A percentile compares a stretch with the other conserved stretches of the same genome.
Conservation (phyloP, 2,888 invertebrate species). For the Hyposoter didymator region DNA sequence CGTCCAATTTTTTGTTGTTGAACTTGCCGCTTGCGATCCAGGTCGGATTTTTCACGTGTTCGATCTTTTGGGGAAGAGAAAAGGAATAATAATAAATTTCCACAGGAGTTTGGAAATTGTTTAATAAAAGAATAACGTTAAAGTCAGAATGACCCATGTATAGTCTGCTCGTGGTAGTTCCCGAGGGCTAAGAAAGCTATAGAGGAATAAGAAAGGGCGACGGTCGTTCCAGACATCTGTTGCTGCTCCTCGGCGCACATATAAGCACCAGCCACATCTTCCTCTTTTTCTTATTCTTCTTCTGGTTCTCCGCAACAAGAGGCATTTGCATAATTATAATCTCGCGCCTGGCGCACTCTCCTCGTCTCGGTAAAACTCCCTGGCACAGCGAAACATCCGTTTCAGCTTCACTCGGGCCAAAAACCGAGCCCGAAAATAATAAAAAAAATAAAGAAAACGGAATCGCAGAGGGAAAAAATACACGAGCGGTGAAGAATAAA, state of each 20-base stretch:
- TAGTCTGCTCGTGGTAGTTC: slow-evolving; percentile 55
- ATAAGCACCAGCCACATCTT: slow-evolving; percentile 70
- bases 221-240: slow-evolving; percentile 83
- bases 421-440: slow-evolving; percentile 41
- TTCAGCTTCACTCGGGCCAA: slow-evolving; percentile 52
- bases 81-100: background rate
- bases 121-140: slow-evolving; percentile 2
- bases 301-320: slow-evolving; percentile 76
- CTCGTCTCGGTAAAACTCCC: slow-evolving; percentile 74
- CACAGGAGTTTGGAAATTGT: background rate
- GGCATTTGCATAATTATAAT: slow-evolving; percentile 84
- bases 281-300: slow-evolving; percentile 56
- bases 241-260: slow-evolving; percentile 74
- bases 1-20: background rate
- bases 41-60: background rate
- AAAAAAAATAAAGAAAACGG: slow-evolving; percentile 8
- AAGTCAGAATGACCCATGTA: slow-evolving; percentile 32
- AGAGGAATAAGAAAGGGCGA: slow-evolving; percentile 53
- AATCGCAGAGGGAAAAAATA: slow-evolving; percentile 47
- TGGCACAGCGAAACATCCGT: slow-evolving; percentile 65
- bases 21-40: background rate
- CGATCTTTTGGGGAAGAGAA: too few relatives aligned
- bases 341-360: slow-evolving; percentile 72
- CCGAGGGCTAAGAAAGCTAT: slow-evolving; percentile 66
- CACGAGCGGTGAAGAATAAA: slow-evolving; percentile 48